phyloP scores from a whole-genome alignment of 2,797 vertebrate species.

The Choloepus didactylus region DNA sequence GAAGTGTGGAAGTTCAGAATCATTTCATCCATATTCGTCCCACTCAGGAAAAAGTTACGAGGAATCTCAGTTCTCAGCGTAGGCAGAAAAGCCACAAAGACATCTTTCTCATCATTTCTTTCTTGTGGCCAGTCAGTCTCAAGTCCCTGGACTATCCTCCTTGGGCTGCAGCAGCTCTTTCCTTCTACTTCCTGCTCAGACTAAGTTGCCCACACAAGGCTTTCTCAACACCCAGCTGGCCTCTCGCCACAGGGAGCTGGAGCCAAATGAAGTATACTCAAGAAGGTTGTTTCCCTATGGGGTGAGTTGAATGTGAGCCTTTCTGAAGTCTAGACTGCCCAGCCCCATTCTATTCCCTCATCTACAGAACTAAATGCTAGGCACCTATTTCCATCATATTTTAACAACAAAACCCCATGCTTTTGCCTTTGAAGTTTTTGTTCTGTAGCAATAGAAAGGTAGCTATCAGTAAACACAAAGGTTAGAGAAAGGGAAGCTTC shows the following conservation, averaged over 20 bases:
- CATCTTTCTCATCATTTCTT: neutral
- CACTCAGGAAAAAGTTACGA: neutral
- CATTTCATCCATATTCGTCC: neutral
- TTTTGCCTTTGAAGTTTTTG: neutral
- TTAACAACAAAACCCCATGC: neutral
- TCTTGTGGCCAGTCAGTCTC: neutral
- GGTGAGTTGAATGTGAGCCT: too few species aligned
- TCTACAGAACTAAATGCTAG: neutral
- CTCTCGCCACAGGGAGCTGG: neutral
- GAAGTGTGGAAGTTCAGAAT: neutral
- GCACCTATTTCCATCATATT: too few species aligned
- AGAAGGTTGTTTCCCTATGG: neutral
- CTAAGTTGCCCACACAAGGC: neutral
- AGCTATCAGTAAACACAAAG: neutral
- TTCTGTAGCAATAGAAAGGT: neutral
- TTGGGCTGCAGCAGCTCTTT: neutral
- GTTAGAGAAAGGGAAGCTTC: conserved; percentile 22
- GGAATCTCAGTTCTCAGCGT: fast-evolving
- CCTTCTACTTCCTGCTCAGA: neutral
- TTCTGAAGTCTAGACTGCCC: neutral
- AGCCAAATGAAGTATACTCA: fast-evolving
- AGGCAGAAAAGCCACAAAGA: neutral
- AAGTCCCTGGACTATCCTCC: neutral
- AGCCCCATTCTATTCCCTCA: neutral
- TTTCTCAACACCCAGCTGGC: neutral